Evolutionary conservation across 1,140 invertebrate genomes (phyloP).

Genomic region (Epicauta chinensis): DNA sequence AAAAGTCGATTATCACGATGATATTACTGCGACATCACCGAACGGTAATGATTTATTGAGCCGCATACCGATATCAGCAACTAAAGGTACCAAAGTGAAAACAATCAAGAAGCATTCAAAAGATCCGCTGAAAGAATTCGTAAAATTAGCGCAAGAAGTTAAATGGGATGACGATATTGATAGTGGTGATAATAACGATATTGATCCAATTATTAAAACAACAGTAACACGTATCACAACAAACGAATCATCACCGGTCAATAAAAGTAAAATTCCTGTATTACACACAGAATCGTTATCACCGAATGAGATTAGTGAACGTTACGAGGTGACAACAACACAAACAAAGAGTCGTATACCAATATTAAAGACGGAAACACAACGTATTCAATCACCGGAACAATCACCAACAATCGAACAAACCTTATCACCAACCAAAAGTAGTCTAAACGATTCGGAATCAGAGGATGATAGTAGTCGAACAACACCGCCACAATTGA

Average conservation of each 20-base stretch:
- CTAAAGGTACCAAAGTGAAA: conserved; percentile 38
- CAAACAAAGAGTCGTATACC: conserved; percentile 45
- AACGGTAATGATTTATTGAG: conserved; percentile 33
- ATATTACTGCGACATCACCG: conserved; percentile 16
- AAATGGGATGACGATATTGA: conserved; percentile 46
- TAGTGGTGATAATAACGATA: conserved; percentile 37
- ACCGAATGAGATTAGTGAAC: conserved; percentile 12
- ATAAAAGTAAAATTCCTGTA: conserved; percentile 32
- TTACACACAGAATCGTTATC: conserved; percentile 13
- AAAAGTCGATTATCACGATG: conserved; percentile 27
- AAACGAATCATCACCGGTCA: conserved; percentile 19
- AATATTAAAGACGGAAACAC: conserved; percentile 39
- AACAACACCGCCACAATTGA: conserved; percentile 33
- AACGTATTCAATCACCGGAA: conserved; percentile 41
- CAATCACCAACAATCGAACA: conserved; percentile 25
- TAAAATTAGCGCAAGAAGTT: conserved; percentile 38
- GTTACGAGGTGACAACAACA: conserved; percentile 2
- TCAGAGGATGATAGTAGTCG: conserved; percentile 37
- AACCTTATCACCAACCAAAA: conserved; percentile 35
- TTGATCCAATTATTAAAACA: conserved; percentile 43
- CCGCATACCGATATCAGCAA: conserved; percentile 36
- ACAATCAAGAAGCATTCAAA: conserved; percentile 45
- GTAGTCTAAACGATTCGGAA: conserved; percentile 38
- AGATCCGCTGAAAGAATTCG: conserved; percentile 41
- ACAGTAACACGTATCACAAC: conserved; percentile 35